phyloP scores from a whole-genome alignment of 2,797 vertebrate genomes.

The Prionace glauca region DNA sequence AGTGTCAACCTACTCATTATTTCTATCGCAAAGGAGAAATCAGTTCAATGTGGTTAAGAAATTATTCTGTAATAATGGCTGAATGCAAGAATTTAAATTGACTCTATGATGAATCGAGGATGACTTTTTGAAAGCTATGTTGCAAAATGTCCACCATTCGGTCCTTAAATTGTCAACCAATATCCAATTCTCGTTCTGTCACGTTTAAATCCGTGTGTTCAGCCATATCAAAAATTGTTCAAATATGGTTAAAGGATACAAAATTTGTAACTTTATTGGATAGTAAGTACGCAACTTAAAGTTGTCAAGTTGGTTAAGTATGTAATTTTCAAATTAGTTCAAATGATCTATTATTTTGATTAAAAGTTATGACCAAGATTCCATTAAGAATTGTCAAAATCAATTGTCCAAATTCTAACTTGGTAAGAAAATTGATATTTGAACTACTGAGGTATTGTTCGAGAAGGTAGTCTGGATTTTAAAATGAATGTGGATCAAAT shows the following conservation, averaged over 20 bases:
- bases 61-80: background rate
- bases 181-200: background rate
- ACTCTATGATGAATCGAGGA: background rate
- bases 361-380: background rate
- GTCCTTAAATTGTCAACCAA: background rate
- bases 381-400: background rate
- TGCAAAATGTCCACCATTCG: background rate
- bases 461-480: background rate
- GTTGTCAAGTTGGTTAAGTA: background rate
- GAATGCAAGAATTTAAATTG: background rate
- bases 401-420: background rate
- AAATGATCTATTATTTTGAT: background rate
- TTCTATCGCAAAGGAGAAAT: background rate
- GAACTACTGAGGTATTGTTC: background rate
- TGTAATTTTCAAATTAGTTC: background rate
- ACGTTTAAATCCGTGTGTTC: background rate
- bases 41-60: background rate
- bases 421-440: background rate
- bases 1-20: background rate
- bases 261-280: background rate
- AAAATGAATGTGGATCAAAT: background rate
- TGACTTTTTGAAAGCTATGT: background rate
- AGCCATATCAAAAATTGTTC: background rate
- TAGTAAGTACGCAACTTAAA: background rate
- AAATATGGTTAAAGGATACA: background rate